Evolutionary conservation across 2,888 invertebrate genomes (phyloP).

Genomic region (Tinea pellionella): DNA sequence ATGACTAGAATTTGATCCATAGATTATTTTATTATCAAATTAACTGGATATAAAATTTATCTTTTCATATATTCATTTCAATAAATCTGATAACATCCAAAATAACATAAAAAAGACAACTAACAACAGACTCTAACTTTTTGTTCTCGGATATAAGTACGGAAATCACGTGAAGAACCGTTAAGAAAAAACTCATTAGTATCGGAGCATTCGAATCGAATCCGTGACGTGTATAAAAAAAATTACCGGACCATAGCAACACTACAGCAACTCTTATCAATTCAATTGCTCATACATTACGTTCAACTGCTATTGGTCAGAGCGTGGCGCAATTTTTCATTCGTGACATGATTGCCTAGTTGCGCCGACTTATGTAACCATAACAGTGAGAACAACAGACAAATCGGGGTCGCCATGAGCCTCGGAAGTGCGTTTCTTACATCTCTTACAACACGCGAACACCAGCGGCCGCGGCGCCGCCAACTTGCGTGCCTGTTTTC

Average conservation of each 20-base stretch:
- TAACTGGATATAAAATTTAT: not conserved
- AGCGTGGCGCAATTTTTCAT: constrained; percentile 64
- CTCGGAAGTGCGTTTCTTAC: constrained; percentile 35
- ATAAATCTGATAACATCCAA: too few species aligned
- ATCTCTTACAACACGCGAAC: constrained; percentile 3
- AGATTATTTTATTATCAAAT: not conserved
- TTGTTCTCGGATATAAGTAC: not conserved
- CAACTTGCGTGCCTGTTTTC: not conserved
- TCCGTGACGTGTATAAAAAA: constrained; percentile 2
- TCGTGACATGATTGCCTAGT: constrained; percentile 67
- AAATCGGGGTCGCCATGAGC: constrained; percentile 53
- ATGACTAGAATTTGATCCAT: not conserved
- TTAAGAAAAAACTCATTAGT: constrained; percentile 1
- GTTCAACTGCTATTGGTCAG: constrained; percentile 1
- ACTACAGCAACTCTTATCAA: not conserved
- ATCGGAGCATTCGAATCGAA: not conserved
- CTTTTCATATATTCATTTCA: too few species aligned
- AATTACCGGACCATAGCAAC: constrained; percentile 1
- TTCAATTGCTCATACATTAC: not conserved
- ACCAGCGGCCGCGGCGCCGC: not conserved
- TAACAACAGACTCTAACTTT: not conserved
- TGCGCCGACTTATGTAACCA: constrained; percentile 60
- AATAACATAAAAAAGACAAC: too few species aligned
- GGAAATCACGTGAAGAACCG: not conserved
- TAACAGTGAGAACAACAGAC: constrained; percentile 40